Evolutionary conservation across 2,113 vertebrate genomes (phyloP).

Genomic region (Mellivora capensis): DNA sequence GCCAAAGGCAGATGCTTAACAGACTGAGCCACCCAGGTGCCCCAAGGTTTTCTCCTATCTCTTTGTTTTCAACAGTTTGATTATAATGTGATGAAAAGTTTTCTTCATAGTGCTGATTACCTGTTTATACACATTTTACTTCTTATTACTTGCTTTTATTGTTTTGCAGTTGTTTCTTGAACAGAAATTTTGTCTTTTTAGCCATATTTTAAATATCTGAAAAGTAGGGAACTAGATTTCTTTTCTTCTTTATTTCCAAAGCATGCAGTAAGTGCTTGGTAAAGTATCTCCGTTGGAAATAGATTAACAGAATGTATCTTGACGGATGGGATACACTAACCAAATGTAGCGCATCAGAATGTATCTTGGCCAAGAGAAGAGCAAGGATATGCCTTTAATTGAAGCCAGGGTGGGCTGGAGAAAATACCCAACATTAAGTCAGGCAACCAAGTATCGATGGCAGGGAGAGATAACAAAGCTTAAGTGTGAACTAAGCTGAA

Average conservation of each 20-base stretch:
- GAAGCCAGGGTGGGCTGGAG: not conserved
- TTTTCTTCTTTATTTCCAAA: not conserved
- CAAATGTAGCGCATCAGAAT: not conserved
- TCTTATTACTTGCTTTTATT: not conserved
- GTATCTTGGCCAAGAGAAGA: not conserved
- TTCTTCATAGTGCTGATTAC: not conserved
- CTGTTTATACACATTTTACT: not conserved
- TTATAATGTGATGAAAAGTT: not conserved
- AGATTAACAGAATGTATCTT: not conserved
- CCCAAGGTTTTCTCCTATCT: not conserved
- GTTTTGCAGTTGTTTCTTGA: not conserved
- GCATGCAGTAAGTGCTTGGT: not conserved
- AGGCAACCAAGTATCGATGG: not conserved
- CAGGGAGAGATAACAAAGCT: not conserved
- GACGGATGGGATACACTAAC: not conserved
- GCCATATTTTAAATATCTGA: not conserved
- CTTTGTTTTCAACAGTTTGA: not conserved
- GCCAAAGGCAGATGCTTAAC: not conserved
- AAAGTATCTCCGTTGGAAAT: not conserved
- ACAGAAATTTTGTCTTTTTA: not conserved
- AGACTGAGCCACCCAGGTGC: not conserved
- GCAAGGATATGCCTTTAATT: not conserved
- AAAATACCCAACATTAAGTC: not conserved
- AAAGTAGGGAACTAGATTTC: rapidly evolving
- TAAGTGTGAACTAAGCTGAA: not conserved